Base-by-base conservation (phyloP, 2,888 invertebrate species). In the Xanthia icteritia region DNA sequence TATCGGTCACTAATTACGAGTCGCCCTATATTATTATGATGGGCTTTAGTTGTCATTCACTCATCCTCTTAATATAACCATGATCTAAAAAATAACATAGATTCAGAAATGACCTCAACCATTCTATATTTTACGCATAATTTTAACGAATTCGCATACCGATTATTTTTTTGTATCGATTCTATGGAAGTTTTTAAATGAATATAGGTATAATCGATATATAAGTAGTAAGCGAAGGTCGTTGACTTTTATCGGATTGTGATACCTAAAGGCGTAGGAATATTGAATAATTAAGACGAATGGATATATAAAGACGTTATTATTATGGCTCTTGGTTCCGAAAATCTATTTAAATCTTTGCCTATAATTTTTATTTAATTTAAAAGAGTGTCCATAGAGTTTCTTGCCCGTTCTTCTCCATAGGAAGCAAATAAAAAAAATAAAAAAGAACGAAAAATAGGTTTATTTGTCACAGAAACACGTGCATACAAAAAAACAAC, bases 201-300 rank as follows among this genome's bases (percentile, higher is more conserved):
- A 48, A 45, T 48, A 15, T 23, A 31, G 1, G 1, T 31, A n/a
- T 20, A 82, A 70, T 63, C 27, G 23, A 67, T 42, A 13, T 27
- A 58, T 45, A 64, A 45, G 15, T 64, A 36, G 42, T 13, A 39
- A n/a, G 0, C 6, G 48, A 82, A 81, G 82, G 82, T 76, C 36
- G 31, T 51, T 81, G 70, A 81, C 70, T 54, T 39, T 56, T 5
- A 60, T 4, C 23, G 36, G 23, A 1, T 36, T 31, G 0, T 15
- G 6, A 36, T 51, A 27, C 31, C 9, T 20, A 20, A 11, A 60
- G 9, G 48, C 31, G 42, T 68, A 6, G n/a, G 39, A 23, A n/a
- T 75, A 27, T 48, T 58, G 11, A 20, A 42, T 61, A 17, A 68
- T 77, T 77, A 60, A 20, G 48, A 2, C 9, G n/a, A 76, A 64